Evolutionary conservation across 2,113 vertebrate genomes (phyloP).

Genomic region (Octodon degus): DNA sequence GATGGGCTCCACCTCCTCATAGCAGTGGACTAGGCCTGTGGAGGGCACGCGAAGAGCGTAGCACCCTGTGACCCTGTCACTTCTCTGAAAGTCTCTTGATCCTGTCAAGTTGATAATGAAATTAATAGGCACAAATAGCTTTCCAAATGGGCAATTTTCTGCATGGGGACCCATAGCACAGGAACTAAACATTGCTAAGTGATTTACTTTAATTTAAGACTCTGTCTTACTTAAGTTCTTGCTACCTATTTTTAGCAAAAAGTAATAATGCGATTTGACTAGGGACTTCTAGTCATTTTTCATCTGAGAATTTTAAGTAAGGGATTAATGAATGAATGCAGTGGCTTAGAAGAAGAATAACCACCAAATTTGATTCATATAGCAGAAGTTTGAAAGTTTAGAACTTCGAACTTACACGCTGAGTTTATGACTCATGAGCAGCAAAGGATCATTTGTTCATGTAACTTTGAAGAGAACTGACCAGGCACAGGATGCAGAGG

Average conservation of each 20-base stretch:
- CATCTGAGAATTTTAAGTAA: constrained; percentile 26
- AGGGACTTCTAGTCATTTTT: neutral
- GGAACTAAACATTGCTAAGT: neutral
- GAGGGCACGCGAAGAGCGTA: neutral
- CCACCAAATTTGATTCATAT: neutral
- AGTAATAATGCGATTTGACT: neutral
- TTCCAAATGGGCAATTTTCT: constrained; percentile 4
- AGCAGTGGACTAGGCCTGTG: neutral
- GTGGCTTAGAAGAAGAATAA: neutral
- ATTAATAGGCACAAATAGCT: neutral
- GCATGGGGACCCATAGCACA: neutral
- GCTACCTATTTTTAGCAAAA: constrained; percentile 8
- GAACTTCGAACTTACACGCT: neutral
- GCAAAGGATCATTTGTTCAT: neutral
- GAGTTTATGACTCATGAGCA: neutral
- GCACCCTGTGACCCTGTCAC: neutral
- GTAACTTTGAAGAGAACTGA: neutral
- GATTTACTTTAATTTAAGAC: neutral
- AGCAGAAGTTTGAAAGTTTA: neutral
- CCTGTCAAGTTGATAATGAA: neutral
- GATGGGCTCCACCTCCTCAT: neutral
- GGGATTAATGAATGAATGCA: neutral
- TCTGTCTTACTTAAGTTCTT: neutral
- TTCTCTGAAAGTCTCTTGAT: neutral
- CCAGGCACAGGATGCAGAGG: neutral